These are phyloP conservation scores for Eilema sororculum DNA, from an alignment of 2,888 invertebrate genomes.

Conservation along the genomic window DNA sequence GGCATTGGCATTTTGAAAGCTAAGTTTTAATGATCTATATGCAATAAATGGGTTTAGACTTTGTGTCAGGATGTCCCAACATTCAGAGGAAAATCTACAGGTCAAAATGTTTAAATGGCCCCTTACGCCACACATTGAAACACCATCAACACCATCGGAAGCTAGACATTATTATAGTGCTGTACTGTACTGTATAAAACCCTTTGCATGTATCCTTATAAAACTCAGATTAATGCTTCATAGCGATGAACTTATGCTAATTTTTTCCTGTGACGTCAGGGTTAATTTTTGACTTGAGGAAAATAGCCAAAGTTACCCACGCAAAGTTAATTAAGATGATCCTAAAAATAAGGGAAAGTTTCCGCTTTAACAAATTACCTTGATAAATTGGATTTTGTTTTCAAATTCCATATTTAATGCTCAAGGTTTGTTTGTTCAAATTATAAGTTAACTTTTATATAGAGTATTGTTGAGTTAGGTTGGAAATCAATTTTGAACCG, in stretches of 20 bases:
- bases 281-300: conserved; percentile 14
- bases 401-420: conserved; percentile 14
- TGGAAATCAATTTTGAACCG: too few species aligned
- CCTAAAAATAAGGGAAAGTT: conserved; percentile 19
- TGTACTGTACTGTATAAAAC: not conserved
- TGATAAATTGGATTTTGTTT: conserved; percentile 18
- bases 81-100: too few species aligned
- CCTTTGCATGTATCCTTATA: not conserved
- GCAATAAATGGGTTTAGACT: too few species aligned
- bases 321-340: conserved; percentile 30
- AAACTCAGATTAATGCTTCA: not conserved
- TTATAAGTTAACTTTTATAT: not conserved
- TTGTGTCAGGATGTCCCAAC: too few species aligned
- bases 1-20: too few species aligned
- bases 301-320: conserved; percentile 20
- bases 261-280: not conserved
- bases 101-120: too few species aligned
- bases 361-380: conserved; percentile 22
- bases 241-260: not conserved
- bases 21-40: too few species aligned
- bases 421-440: not conserved
- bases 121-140: too few species aligned
- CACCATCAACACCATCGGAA: not conserved
- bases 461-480: too few species aligned
- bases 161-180: not conserved